Conservation (phyloP, 1,140 invertebrate species). For the Apis florea region DNA sequence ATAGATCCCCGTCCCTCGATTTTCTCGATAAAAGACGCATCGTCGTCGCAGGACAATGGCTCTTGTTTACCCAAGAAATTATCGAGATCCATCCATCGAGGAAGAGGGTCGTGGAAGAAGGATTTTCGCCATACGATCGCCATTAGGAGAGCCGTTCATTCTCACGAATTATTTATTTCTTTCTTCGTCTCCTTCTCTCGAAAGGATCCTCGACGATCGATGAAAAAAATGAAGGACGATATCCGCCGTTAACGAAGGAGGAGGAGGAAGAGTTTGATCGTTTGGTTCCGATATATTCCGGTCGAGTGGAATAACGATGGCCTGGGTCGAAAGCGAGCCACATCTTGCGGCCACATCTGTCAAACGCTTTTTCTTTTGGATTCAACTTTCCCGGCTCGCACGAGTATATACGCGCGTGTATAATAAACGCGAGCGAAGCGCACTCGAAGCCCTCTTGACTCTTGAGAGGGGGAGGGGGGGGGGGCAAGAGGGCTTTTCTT, state of each 20-base stretch:
- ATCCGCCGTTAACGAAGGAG: background rate
- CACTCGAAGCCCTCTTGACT: conserved; percentile 13
- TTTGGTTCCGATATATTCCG: background rate
- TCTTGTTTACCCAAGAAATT: conserved; percentile 63
- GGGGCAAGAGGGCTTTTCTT: conserved; percentile 61
- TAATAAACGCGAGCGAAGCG: conserved; percentile 5
- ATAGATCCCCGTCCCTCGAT: background rate
- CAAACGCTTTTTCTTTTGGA: conserved; percentile 36
- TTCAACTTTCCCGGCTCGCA: conserved; percentile 35
- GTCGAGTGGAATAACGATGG: background rate
- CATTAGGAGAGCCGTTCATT: background rate
- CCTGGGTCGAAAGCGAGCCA: background rate
- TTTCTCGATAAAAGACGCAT: conserved; percentile 27
- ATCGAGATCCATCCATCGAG: conserved; percentile 42
- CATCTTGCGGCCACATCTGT: conserved; percentile 41
- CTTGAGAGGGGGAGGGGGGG: too few species aligned
- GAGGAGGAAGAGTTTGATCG: background rate
- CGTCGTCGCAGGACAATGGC: conserved; percentile 27
- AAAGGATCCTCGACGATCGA: background rate
- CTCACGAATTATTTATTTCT: background rate
- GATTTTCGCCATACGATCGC: conserved; percentile 25
- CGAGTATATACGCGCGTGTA: background rate
- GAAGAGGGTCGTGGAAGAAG: conserved; percentile 5
- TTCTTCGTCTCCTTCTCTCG: background rate
- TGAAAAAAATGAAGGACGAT: too few species aligned